Percentiles rank a stretch among this genome's conserved stretches.
Evolutionary conservation across 2,797 vertebrate species (phyloP).

Genomic region (Gephyroberyx darwinii): DNA sequence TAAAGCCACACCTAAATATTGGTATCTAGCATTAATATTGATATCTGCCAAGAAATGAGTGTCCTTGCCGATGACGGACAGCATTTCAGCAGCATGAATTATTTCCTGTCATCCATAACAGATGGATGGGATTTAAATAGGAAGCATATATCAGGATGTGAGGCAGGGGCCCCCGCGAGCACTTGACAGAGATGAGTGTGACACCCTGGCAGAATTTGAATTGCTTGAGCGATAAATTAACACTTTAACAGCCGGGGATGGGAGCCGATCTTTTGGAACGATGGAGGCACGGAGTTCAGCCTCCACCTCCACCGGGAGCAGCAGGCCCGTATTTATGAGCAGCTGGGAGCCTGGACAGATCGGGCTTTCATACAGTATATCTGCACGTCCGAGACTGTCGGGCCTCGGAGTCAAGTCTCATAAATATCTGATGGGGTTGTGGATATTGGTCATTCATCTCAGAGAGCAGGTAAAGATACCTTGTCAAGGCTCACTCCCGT

Average conservation of each 20-base stretch:
- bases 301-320: constrained; percentile 30
- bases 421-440: constrained; percentile 58
- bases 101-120: constrained; percentile 65
- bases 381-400: constrained; percentile 47
- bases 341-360: constrained; percentile 30
- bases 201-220: constrained; percentile 58
- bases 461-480: constrained; percentile 26
- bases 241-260: constrained; percentile 56
- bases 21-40: constrained; percentile 51
- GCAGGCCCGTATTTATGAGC: constrained; percentile 64
- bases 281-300: constrained; percentile 13
- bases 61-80: constrained; percentile 51
- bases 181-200: constrained; percentile 69
- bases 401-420: constrained; percentile 31
- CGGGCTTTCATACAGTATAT: constrained; percentile 21
- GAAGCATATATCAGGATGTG: constrained; percentile 63
- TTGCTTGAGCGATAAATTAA: constrained; percentile 65
- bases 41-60: constrained; percentile 35
- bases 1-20: constrained; percentile 47
- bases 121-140: constrained; percentile 75
- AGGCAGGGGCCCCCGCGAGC: constrained; percentile 20
- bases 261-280: constrained; percentile 39
- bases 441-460: constrained; percentile 28
- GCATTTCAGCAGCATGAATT: constrained; percentile 66
- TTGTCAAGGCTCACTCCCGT: too few species aligned